Percentiles rank a stretch among this genome's conserved stretches.
Evolutionary conservation across 2,113 vertebrate species (phyloP).

Genomic region (Gallinago undulata): DNA sequence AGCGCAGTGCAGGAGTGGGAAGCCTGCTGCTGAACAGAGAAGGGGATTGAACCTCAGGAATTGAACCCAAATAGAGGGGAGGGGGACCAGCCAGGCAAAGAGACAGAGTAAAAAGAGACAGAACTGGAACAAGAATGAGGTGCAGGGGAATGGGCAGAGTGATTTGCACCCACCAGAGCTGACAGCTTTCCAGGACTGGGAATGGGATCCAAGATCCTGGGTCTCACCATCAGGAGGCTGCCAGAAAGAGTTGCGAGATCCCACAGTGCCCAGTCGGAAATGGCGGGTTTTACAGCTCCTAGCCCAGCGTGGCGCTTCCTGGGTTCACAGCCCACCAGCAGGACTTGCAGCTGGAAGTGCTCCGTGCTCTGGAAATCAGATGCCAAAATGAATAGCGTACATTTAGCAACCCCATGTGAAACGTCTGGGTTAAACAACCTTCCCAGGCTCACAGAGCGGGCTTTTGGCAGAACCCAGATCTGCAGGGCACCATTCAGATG

Average conservation of each 20-base stretch:
- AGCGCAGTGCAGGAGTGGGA: not conserved
- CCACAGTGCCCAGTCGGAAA: not conserved
- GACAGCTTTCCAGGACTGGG: not conserved
- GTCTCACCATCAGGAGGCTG: not conserved
- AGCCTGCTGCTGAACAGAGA: not conserved
- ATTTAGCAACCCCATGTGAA: not conserved
- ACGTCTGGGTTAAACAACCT: not conserved
- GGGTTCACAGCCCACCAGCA: conserved; percentile 15
- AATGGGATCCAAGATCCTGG: not conserved
- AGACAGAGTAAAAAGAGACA: not conserved
- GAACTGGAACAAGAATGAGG: not conserved
- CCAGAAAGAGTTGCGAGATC: not conserved
- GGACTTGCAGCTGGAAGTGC: conserved; percentile 33
- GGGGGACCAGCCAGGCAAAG: not conserved
- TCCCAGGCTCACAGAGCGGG: not conserved
- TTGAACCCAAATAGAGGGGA: not conserved
- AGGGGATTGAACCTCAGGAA: not conserved
- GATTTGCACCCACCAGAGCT: not conserved
- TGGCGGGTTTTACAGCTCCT: not conserved
- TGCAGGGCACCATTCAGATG: not conserved
- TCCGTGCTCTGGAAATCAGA: not conserved
- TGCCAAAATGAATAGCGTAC: not conserved
- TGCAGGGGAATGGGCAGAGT: not conserved
- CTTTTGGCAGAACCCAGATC: not conserved
- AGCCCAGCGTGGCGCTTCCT: not conserved